Evolutionary conservation across 2,113 vertebrate genomes (phyloP), one percentile per base, ranked within the genome.

Genomic region (Coturnix japonica): DNA sequence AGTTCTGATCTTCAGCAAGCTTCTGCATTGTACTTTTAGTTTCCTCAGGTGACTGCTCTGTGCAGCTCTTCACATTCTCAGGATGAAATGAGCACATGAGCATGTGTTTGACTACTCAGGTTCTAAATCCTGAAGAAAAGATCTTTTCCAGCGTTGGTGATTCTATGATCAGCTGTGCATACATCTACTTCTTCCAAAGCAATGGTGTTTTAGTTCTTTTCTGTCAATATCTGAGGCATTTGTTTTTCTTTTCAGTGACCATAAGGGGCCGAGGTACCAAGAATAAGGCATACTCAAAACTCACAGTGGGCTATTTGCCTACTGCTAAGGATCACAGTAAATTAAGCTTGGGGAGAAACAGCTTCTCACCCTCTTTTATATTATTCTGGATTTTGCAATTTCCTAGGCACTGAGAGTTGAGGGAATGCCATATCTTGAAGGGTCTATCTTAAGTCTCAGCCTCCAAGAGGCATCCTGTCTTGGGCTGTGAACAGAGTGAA

Each of bases 51-150:
- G 65, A 53, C 13, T 61, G 49, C 19, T 4, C 1, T 0, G 0
- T n/a, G 35, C 33, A 73, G 46, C n/a, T 84, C 35, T 54, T 81
- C 21, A 37, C 15, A n/a, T 49, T 21, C 2, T 0, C 73, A 57
- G 60, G 43, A 31, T 28, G 51, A 85, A 78, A 74, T 0, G 0
- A 39, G 47, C 2, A 0, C 8, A n/a, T 30, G 56, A 41, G 49
- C 41, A 22, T 12, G 28, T 21, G 4, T 19, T 17, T 0, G 1
- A 39, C n/a, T 43, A 18, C 17, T 9, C 22, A 20, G 10, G 73
- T 25, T 64, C 37, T 59, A 74, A 57, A 73, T 0, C 0, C 1
- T 17, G 25, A 76, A n/a, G n/a, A n/a, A n/a, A n/a, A n/a, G n/a
- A n/a, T 25, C 47, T 49, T 49, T 49, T 49, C 47, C 23, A 25